phyloP scores from a whole-genome alignment of 2,888 invertebrate species.

The Chrysotoxum bicinctum region DNA sequence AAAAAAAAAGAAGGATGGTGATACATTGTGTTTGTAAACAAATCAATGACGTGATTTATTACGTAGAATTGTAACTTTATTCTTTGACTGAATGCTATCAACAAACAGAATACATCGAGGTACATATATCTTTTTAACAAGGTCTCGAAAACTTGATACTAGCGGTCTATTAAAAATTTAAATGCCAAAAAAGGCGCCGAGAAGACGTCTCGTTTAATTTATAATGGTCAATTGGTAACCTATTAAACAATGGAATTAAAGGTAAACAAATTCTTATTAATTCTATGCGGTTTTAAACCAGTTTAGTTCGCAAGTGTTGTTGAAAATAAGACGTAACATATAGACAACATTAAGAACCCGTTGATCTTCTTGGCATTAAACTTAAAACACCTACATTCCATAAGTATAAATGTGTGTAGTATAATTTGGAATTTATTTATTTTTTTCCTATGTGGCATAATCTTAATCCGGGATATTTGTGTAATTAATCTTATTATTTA shows the following conservation, averaged over 20 bases:
- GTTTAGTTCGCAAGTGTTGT: slow-evolving; percentile 6
- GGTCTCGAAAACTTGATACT: neutral
- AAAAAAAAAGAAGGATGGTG: no score
- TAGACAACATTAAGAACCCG: neutral
- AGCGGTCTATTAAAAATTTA: neutral
- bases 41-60: neutral
- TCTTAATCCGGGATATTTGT: neutral
- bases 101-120: neutral
- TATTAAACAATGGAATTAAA: slow-evolving; percentile 28
- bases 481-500: neutral
- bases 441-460: neutral
- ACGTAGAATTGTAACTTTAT: neutral
- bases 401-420: neutral
- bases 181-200: slow-evolving; percentile 30
- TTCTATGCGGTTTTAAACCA: slow-evolving; percentile 19
- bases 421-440: neutral
- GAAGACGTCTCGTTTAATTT: slow-evolving; percentile 24
- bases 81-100: neutral
- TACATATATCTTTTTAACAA: neutral
- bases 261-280: slow-evolving; percentile 32
- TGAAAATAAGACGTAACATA: neutral
- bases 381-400: neutral
- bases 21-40: neutral
- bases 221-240: slow-evolving; percentile 5
- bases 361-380: neutral